These are phyloP conservation scores for Festucalex cinctus DNA, from an alignment of 2,113 vertebrate genomes.

Conservation along the genomic window DNA sequence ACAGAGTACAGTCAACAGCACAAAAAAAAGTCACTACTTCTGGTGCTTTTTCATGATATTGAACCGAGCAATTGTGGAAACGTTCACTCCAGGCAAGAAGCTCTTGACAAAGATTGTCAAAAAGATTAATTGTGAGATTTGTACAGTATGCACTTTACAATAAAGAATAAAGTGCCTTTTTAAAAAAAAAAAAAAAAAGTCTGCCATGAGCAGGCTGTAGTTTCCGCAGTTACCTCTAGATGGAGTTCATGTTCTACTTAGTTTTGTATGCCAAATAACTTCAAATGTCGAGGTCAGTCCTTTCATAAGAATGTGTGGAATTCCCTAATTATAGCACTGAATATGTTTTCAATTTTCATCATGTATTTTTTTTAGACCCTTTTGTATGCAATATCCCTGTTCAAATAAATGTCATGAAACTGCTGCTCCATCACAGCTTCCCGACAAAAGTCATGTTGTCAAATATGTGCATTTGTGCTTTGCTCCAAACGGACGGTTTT, in stretches of 20 bases:
- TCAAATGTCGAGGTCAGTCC: not conserved
- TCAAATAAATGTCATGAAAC: too few species aligned
- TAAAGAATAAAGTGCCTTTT: not conserved
- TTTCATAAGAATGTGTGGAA: not conserved
- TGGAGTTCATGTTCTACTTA: not conserved
- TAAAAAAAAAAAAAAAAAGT: too few species aligned
- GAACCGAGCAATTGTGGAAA: constrained; percentile 29
- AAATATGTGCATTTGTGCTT: too few species aligned
- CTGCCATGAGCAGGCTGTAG: not conserved
- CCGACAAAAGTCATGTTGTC: not conserved
- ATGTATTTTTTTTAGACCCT: too few species aligned
- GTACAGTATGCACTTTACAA: too few species aligned
- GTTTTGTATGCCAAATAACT: not conserved
- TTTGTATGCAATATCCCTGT: too few species aligned
- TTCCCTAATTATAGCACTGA: not conserved
- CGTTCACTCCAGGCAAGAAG: constrained; percentile 52
- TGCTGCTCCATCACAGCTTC: too few species aligned
- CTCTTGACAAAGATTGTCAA: constrained; percentile 62
- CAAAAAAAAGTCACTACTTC: too few species aligned
- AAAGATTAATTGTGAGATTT: constrained; percentile 52
- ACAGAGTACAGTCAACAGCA: too few species aligned
- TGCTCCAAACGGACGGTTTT: too few species aligned
- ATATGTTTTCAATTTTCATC: too few species aligned
- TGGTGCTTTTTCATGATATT: too few species aligned
- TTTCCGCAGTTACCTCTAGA: constrained; percentile 9